Percentiles rank a stretch among this genome's conserved stretches.
These are phyloP conservation scores for Papilio polyxenes DNA, from an alignment of 1,140 invertebrate genomes.

Conservation along the genomic window DNA sequence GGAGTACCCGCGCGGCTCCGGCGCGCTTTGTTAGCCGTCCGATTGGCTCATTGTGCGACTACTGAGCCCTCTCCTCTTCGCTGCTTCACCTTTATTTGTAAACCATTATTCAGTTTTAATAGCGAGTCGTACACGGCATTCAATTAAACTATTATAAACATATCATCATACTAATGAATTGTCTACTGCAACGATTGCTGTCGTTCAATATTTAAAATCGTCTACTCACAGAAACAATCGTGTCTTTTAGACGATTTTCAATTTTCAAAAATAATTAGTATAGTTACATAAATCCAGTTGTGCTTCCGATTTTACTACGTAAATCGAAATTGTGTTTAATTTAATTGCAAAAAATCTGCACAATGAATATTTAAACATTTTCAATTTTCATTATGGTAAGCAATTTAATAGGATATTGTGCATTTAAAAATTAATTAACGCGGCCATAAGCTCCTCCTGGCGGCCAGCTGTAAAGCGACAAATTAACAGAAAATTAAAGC, in stretches of 20 bases:
- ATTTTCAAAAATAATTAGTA: too few relatives aligned
- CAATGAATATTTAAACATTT: constrained; percentile 28
- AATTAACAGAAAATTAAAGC: constrained; percentile 73
- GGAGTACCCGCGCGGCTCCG: constrained; percentile 40
- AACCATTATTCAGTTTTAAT: constrained; percentile 34
- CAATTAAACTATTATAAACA: constrained; percentile 11
- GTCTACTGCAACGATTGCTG: not conserved
- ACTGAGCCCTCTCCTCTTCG: constrained; percentile 44
- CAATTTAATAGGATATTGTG: constrained; percentile 31
- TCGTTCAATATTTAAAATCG: not conserved
- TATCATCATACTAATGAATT: not conserved
- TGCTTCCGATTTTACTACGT: not conserved
- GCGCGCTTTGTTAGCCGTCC: constrained; percentile 52
- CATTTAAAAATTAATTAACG: constrained; percentile 40
- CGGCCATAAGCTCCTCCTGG: constrained; percentile 21
- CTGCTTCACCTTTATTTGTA: constrained; percentile 37
- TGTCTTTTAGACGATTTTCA: too few relatives aligned
- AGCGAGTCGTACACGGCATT: constrained; percentile 23
- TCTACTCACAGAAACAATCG: not conserved
- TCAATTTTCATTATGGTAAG: constrained; percentile 34
- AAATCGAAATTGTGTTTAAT: not conserved
- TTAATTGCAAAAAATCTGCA: not conserved
- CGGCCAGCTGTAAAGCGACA: constrained; percentile 51
- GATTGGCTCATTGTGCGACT: constrained; percentile 55
- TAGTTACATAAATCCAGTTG: not conserved